Base-by-base conservation (phyloP, 2,888 invertebrate species). In the Asteroscopus sphinx region DNA sequence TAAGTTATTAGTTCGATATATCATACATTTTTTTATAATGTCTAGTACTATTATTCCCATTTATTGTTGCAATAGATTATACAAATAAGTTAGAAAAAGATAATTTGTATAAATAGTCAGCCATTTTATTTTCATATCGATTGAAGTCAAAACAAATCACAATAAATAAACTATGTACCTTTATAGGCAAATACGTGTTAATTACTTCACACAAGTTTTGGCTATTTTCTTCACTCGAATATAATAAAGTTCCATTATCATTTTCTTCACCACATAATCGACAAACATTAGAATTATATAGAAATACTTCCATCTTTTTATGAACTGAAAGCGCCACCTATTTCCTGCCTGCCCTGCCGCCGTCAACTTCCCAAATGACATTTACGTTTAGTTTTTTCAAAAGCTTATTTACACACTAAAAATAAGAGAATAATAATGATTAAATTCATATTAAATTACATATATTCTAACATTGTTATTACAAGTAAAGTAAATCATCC, bases 261-360 rank as follows among this genome's bases (percentile, higher is more conserved):
- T 96, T 96, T 92, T 96, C 95, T 91, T 96, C 96, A 15, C 96
- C 96, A 93, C 97, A 97, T 87, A 97, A 95, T 90, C 97, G 95
- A 91, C 97, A 97, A 91, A 96, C 95, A 68, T 95, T 95, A 73
- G 96, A 96, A 92, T 96, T 95, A 85, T 95, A 96, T 77, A 96
- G 95, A 85, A 84, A 89, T 73, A 93, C 93, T 91, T 93, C 93
- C 93, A 93, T 92, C 85, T 82, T 71, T 80, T 71, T 71, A 57
- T 47, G 56, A 61, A 76, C 70, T 66, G 59, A 60, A 67, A 82
- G 84, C 92, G 91, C 88, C 93, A 90, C 83, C 93, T 92, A 90
- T 82, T 85, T 94, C 92, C 93, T 83, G 68, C 40, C 55, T 25
- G 30, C 3, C 17, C 30, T 9, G 21, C 21, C 21, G 2, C n/a